Conservation (phyloP, 2,113 vertebrate species). For the Stomatorhinus ivindoensis region DNA sequence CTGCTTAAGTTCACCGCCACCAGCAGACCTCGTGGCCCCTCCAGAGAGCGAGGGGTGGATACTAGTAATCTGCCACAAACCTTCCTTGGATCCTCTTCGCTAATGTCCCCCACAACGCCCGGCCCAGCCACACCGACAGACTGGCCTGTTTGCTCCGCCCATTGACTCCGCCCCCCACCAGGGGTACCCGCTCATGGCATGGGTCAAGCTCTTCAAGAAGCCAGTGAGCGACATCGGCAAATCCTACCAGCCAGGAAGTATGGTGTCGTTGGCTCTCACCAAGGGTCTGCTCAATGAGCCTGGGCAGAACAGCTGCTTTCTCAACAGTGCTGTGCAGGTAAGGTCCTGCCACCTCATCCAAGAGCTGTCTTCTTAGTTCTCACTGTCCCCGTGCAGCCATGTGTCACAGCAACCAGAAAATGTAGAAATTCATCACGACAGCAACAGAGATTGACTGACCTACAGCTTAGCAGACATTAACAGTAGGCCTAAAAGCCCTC, state of each 20-base stretch:
- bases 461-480: neutral
- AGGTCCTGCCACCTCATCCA: slow-evolving; percentile 23
- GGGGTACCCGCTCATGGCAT: slow-evolving; percentile 69
- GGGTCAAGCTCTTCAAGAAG: slow-evolving; percentile 90
- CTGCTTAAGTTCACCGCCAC: neutral
- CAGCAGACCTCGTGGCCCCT: neutral
- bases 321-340: slow-evolving; percentile 99
- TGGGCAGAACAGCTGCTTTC: slow-evolving; percentile 95
- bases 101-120: neutral
- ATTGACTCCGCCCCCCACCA: slow-evolving; percentile 20
- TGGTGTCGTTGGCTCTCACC: slow-evolving; percentile 87
- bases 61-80: neutral
- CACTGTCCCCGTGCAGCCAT: neutral
- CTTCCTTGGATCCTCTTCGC: neutral
- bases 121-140: neutral
- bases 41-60: neutral
- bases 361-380: neutral
- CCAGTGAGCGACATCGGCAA: slow-evolving; percentile 80
- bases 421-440: neutral
- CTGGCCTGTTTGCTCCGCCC: neutral
- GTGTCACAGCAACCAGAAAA: neutral
- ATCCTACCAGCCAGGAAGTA: slow-evolving; percentile 89
- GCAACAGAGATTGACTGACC: neutral
- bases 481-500: neutral
- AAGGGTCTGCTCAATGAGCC: slow-evolving; percentile 94